Base-by-base conservation (phyloP, 1,140 invertebrate genomes). In the Drosophila rhopaloa region DNA sequence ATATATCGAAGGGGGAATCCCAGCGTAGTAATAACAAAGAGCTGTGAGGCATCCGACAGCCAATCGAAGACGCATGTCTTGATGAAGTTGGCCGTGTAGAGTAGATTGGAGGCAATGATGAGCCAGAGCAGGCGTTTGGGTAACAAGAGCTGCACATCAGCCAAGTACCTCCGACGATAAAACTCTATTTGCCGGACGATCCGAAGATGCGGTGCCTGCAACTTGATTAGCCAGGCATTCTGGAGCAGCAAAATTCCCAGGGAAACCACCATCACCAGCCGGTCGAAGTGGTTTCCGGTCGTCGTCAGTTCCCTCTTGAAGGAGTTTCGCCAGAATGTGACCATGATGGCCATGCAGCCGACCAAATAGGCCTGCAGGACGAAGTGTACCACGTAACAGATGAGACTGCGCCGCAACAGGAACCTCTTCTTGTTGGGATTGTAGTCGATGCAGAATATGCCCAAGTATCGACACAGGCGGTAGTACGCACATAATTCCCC, bases 381-480 rank as follows among this genome's bases (percentile, higher is more conserved):
- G 1, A 70, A 57, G 38, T 90, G 81, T 29, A 90, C 59, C 40
- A 73, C 40, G 47, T 81, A 90, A 24, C 74, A 84, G 16, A 81
- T 19, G n/a, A 89, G 32, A 19, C 70, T 84, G 58, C 81, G 77
- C 3, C 70, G 81, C 16, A 90, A 10, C 0, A 53, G 53, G 48
- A 55, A 81, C 1, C 48, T 65, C 2, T 79, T 47, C 7, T 27
- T 61, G 0, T 14, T 51, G n/a, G 37, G 9, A 61, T 74, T 81
- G 29, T 76, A 90, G 8, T 88, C 46, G 16, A 90, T 90, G 54
- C 86, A 80, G 14, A 90, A 79, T 5, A 90, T 79, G 35, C 86
- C 85, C 63, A 90, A 10, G 35, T 67, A 90, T 0, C 86, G 81
- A 27, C 82, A 81, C 1, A 90, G 78, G 7, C 72, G 61, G 51